Evolutionary conservation across 2,797 vertebrate species (phyloP), one percentile per base, ranked within the genome.

Genomic region (Chelon labrosus): DNA sequence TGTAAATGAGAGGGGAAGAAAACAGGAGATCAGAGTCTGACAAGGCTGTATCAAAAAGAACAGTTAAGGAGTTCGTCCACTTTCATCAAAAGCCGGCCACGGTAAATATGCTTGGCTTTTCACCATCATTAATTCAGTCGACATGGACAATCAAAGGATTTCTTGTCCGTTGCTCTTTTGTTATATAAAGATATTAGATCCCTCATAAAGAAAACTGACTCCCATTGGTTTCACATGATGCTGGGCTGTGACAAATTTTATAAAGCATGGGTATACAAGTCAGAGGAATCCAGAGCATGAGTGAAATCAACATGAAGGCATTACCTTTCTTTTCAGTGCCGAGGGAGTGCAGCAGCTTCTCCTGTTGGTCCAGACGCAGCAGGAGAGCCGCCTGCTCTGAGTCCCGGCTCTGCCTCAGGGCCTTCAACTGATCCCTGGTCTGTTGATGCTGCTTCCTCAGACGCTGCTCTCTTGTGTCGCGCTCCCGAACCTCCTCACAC

Each of bases 301-400:
- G 31, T 44, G 39, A 61, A 62, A 50, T 58, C 7, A 65, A 49
- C 19, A 25, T 13, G 11, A 44, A 10, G 6, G 16, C 5, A 9
- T 20, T 89, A 98, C 98, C 96, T 96, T 91, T 96, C 88, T 96
- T 99, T 70, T 98, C 96, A 52, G 82, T 82, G 79, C 91, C 91
- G 87, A 96, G 87, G 42, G 96, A 94, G 73, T 93, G 91, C 67
- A 98, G 70, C 83, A 97, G 94, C 25, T 92, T 94, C 79, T 98
- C 96, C 87, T 97, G 96, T 16, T 89, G 95, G 83, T 95, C 90
- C 59, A 98, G 93, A 49, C 96, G 95, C 52, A 95, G 94, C 70
- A 95, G 89, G 14, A 97, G 95, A 68, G 87, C 79, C 11, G 91
- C 92, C 61, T 95, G 94, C 70, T 97, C 96, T 0, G 92, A 83